Conservation (phyloP, 1,140 invertebrate genomes). For the Papilio machaon region DNA sequence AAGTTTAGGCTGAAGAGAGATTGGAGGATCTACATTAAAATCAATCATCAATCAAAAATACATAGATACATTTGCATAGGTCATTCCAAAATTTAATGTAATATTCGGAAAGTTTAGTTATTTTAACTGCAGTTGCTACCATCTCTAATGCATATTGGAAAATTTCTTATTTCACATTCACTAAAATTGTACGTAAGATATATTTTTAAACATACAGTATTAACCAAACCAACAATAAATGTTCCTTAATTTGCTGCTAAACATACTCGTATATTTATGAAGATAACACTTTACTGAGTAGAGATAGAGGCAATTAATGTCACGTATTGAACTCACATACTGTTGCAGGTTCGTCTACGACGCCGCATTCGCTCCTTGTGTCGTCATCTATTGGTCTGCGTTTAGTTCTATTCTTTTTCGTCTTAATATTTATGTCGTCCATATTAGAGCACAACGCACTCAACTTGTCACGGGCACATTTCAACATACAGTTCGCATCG, state of each 20-base stretch:
- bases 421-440: constrained; percentile 58
- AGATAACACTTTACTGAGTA: constrained; percentile 21
- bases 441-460: constrained; percentile 55
- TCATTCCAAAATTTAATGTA: neutral
- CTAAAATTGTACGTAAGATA: neutral
- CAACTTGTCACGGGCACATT: constrained; percentile 39
- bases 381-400: constrained; percentile 74
- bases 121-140: neutral
- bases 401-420: constrained; percentile 51
- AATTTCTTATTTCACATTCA: neutral
- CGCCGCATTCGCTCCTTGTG: constrained; percentile 69
- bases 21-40: neutral
- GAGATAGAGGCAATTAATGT: constrained; percentile 32
- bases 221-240: no score
- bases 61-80: no score
- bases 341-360: constrained; percentile 56
- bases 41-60: no score
- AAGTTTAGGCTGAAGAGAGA: neutral
- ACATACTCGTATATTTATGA: neutral
- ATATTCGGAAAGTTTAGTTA: neutral
- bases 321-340: constrained; percentile 46
- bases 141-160: neutral
- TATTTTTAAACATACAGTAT: no score
- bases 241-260: neutral
- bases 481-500: constrained; percentile 33